Evolutionary conservation across 2,113 vertebrate genomes (phyloP).

Genomic region (Plectropomus leopardus): DNA sequence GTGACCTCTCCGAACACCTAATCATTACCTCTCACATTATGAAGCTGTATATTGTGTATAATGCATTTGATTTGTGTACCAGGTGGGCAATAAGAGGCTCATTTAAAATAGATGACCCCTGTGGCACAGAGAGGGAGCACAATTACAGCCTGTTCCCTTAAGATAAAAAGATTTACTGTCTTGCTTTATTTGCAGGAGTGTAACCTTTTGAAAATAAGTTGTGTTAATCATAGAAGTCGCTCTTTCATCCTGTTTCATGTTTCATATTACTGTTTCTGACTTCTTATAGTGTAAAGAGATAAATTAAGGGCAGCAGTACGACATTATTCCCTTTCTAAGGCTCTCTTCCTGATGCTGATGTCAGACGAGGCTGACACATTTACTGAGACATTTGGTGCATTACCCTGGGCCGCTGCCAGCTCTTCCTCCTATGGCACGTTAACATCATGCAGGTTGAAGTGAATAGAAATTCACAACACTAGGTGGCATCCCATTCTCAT

Average conservation of each 20-base stretch:
- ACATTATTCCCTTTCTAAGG: neutral
- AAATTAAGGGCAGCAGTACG: neutral
- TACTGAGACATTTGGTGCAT: constrained; percentile 66
- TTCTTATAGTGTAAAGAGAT: neutral
- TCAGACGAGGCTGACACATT: constrained; percentile 29
- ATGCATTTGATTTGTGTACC: constrained; percentile 37
- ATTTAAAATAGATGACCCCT: constrained; percentile 63
- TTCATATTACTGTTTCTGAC: neutral
- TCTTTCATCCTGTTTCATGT: neutral
- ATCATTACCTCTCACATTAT: neutral
- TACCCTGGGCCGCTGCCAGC: constrained; percentile 69
- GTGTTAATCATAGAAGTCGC: constrained; percentile 6
- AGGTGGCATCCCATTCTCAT: constrained; percentile 56
- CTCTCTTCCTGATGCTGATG: neutral
- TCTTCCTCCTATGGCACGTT: constrained; percentile 24
- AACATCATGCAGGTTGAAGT: constrained; percentile 24
- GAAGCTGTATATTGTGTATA: constrained; percentile 29
- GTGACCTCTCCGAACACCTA: constrained; percentile 14
- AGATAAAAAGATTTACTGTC: constrained; percentile 15
- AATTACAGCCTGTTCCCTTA: constrained; percentile 35
- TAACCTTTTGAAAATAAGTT: constrained; percentile 7
- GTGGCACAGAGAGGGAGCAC: constrained; percentile 26
- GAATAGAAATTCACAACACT: constrained; percentile 52
- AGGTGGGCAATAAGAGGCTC: constrained; percentile 29
- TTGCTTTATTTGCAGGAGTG: constrained; percentile 25